A percentile compares a stretch with the other conserved stretches of the same genome.
phyloP scores from a whole-genome alignment of 37 sponge, comb jelly and placozoan species.

The Oopsacas minuta region DNA sequence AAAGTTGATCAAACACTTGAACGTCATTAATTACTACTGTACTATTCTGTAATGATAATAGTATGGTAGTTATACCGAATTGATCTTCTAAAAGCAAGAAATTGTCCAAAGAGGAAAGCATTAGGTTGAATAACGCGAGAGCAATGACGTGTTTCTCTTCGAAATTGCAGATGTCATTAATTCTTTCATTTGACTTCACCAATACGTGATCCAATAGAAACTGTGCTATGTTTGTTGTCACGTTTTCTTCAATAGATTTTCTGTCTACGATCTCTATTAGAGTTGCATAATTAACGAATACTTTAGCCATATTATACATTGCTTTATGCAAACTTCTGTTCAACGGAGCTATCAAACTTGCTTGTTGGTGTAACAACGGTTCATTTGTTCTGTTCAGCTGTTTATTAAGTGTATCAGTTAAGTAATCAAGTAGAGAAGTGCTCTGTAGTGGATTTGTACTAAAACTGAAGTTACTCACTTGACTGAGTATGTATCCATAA shows the following conservation, averaged over 20 bases:
- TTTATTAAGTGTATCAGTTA: neutral
- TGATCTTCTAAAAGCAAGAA: neutral
- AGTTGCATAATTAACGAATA: constrained; percentile 8
- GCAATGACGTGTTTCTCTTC: neutral
- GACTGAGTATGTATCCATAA: neutral
- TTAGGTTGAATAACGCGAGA: neutral
- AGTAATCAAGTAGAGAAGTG: neutral
- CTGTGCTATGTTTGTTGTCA: neutral
- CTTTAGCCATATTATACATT: neutral
- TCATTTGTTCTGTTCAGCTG: neutral
- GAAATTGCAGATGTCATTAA: neutral
- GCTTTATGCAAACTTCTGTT: neutral
- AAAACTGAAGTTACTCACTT: neutral
- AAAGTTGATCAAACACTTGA: constrained; percentile 3
- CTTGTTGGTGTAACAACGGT: neutral
- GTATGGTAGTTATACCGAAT: neutral
- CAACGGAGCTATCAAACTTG: neutral
- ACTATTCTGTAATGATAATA: neutral
- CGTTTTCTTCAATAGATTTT: neutral
- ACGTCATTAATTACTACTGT: neutral
- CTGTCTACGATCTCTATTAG: neutral
- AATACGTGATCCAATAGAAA: neutral
- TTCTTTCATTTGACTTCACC: neutral
- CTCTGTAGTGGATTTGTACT: neutral
- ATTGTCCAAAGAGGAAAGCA: neutral